Percentiles rank a stretch among this genome's conserved stretches.
Conservation (phyloP, 2,113 vertebrate species). For the Ivindomyrus marchei region DNA sequence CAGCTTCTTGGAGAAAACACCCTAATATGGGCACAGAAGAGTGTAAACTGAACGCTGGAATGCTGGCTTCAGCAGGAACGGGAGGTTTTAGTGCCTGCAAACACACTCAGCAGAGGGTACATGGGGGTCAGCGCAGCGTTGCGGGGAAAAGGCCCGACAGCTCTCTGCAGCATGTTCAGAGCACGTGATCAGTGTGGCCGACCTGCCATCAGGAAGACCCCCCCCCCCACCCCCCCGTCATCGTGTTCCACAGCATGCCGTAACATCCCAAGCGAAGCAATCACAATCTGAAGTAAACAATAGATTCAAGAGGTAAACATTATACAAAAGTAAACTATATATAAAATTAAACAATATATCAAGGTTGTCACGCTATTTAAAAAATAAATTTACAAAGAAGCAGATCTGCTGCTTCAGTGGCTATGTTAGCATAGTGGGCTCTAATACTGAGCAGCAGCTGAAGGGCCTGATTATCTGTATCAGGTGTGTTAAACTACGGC, state of each 20-base stretch:
- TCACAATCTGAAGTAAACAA: neutral
- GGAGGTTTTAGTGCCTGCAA: neutral
- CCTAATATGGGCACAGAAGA: slow-evolving; percentile 3
- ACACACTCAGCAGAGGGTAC: neutral
- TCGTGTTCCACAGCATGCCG: neutral
- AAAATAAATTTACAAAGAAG: neutral
- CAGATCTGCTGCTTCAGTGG: neutral
- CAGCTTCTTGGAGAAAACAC: slow-evolving; percentile 29
- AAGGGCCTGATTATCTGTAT: neutral
- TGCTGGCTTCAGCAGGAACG: neutral
- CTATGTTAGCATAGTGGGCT: neutral
- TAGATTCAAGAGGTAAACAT: neutral
- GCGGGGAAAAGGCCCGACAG: neutral
- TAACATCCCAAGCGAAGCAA: neutral
- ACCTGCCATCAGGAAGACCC: neutral
- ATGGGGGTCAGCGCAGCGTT: neutral
- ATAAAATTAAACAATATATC: neutral
- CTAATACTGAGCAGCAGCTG: neutral
- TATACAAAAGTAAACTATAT: neutral
- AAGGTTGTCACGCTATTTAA: neutral
- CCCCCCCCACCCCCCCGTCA: neutral
- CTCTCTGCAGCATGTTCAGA: neutral
- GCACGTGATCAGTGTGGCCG: neutral
- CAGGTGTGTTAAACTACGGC: neutral
- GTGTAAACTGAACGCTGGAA: neutral